Percentiles rank a stretch among this genome's conserved stretches.
These are phyloP conservation scores for Proctacanthus coquilletti DNA, from an alignment of 1,140 invertebrate species.

Conservation along the genomic window DNA sequence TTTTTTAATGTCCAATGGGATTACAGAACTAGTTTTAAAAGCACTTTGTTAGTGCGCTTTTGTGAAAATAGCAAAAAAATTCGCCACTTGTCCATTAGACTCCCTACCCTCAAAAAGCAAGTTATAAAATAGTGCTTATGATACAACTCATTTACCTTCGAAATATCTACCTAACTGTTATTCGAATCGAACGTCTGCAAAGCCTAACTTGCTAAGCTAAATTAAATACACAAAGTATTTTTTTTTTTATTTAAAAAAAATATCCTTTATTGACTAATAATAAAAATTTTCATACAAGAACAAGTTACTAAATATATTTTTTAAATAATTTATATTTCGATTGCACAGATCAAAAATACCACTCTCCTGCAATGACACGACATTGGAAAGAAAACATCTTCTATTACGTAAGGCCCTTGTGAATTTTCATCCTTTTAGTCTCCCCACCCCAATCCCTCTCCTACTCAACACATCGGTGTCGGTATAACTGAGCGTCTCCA, in stretches of 20 bases:
- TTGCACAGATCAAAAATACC: not conserved
- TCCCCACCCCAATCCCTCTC: too few species aligned
- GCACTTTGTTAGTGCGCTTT: too few species aligned
- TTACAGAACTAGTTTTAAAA: too few species aligned
- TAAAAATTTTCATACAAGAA: not conserved
- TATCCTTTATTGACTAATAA: conserved; percentile 1
- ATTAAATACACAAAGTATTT: too few species aligned
- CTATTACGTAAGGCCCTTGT: too few species aligned
- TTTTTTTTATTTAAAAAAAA: not conserved
- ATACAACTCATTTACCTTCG: too few species aligned
- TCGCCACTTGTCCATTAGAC: not conserved
- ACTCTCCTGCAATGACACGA: not conserved
- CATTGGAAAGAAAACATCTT: not conserved
- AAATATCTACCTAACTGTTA: too few species aligned
- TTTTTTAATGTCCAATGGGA: not conserved
- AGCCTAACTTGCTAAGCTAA: too few species aligned
- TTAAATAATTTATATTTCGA: not conserved
- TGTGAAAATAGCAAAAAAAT: not conserved
- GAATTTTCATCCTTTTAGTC: not conserved
- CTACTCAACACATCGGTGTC: too few species aligned
- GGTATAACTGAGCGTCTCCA: too few species aligned
- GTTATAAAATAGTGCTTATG: not conserved
- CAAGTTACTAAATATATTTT: conserved; percentile 1
- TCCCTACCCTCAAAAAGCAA: not conserved
- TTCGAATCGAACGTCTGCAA: too few species aligned